Evolutionary conservation across 2,888 invertebrate species (phyloP), one percentile per base, ranked within the genome.

Genomic region (Polydrusus pterygomalis): DNA sequence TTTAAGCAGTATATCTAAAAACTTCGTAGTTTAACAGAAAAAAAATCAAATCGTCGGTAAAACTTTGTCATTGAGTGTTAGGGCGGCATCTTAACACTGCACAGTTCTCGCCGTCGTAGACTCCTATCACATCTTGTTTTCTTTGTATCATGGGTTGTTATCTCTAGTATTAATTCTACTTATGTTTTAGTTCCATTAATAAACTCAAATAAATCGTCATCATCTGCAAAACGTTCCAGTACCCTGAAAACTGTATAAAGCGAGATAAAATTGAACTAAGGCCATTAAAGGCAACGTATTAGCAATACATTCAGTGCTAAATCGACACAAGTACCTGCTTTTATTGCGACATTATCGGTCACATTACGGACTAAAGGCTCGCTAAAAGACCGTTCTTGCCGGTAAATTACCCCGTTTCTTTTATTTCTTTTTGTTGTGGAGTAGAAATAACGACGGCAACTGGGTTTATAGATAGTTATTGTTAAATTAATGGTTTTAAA

Each of bases 311-410:
- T 65, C 38, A 49, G 65, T 49, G 49, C 65, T 65, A 65, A 65
- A 65, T 65, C 65, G 65, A 34, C 65, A 51, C 34, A 51, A 49
- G 65, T 49, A 65, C 51, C 65, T 65, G 51, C 51, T 51, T 65
- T 65, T 65, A 65, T 65, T 18, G 65, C 65, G 65, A 65, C 65
- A 65, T 65, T 65, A 65, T 65, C 65, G 51, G 65, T 49, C 51
- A 65, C 65, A 65, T 65, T 65, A 65, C 34, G 49, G 51, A 38
- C 65, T 51, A 65, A 51, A 65, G 65, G 30, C 65, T 15, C 51
- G 65, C 51, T 38, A 51, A 65, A 47, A 38, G 49, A 34, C 51
- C 65, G 34, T 65, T 34, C 30, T 34, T 6, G 65, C 9, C 45
- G 65, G 47, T 65, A 65, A 49, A 51, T 65, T 65, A 51, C 65